Conservation (phyloP, 2,888 invertebrate genomes). For the Pyrocoelia pectoralis region DNA sequence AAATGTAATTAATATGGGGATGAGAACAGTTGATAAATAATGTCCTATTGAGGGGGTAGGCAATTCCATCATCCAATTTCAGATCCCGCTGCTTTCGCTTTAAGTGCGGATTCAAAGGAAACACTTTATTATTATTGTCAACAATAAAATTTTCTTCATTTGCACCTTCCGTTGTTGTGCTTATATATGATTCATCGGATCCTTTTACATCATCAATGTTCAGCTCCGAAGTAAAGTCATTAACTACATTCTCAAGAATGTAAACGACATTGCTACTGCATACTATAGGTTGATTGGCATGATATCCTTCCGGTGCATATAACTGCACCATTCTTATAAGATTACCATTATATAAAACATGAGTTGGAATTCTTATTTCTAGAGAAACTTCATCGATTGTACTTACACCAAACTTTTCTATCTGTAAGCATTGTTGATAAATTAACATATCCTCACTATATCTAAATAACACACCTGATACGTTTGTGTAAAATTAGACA, state of each 20-base stretch:
- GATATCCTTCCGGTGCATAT: slow-evolving; percentile 41
- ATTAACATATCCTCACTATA: not conserved
- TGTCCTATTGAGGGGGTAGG: slow-evolving; percentile 44
- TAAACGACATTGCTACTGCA: slow-evolving; percentile 45
- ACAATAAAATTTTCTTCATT: not conserved
- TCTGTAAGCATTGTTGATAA: slow-evolving; percentile 23
- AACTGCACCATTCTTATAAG: slow-evolving; percentile 40
- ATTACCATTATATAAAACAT: slow-evolving; percentile 28
- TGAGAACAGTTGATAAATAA: slow-evolving; percentile 55
- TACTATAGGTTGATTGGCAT: slow-evolving; percentile 46
- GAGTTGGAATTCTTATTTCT: slow-evolving; percentile 53
- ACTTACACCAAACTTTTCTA: slow-evolving; percentile 56
- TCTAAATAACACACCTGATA: slow-evolving; percentile 46
- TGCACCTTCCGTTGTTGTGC: not conserved
- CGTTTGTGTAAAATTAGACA: slow-evolving; percentile 45
- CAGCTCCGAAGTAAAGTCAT: slow-evolving; percentile 11
- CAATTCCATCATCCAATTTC: not conserved
- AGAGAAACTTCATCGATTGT: slow-evolving; percentile 54
- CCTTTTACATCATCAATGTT: not conserved
- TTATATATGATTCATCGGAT: not conserved
- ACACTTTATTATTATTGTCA: not conserved
- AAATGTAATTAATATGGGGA: slow-evolving; percentile 46
- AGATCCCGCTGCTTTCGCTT: not conserved
- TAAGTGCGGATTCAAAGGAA: not conserved
- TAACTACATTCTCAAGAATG: slow-evolving; percentile 24